A percentile compares a stretch with the other conserved stretches of the same genome.
Evolutionary conservation across 2,888 invertebrate genomes (phyloP).

Genomic region (Scaptomyza polygonia): DNA sequence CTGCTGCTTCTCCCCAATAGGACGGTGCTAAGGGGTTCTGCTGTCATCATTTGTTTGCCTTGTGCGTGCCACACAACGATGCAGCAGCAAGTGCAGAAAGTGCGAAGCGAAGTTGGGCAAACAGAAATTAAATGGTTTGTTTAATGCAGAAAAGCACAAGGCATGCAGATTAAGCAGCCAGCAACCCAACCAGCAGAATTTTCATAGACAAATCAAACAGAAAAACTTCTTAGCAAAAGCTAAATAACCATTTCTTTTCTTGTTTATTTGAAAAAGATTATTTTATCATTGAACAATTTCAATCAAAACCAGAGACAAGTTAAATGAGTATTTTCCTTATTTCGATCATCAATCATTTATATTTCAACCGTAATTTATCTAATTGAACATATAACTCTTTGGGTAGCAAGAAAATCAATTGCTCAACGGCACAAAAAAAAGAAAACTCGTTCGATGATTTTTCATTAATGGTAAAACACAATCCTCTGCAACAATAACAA

Average conservation of each 20-base stretch:
- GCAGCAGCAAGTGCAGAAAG: conserved; percentile 19
- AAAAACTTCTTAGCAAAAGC: not conserved
- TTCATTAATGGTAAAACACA: conserved; percentile 64
- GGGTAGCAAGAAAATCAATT: not conserved
- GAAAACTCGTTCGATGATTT: conserved; percentile 58
- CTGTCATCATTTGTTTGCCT: conserved; percentile 43
- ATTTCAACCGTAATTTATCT: not conserved
- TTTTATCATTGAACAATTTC: not conserved
- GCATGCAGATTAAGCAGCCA: not conserved
- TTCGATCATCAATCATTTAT: not conserved
- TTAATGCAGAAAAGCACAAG: conserved; percentile 7
- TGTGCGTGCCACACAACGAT: conserved; percentile 30
- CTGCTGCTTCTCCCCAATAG: conserved; percentile 1
- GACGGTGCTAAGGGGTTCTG: not conserved
- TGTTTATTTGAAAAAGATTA: too few species aligned
- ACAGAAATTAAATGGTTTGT: conserved; percentile 14
- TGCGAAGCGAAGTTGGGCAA: conserved; percentile 2
- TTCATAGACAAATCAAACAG: not conserved
- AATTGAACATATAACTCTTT: conserved; percentile 1
- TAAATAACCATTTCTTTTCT: too few species aligned
- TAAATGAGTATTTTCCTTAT: too few species aligned
- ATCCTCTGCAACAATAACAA: conserved; percentile 25
- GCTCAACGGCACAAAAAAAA: conserved; percentile 14
- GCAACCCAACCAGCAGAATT: conserved; percentile 11
- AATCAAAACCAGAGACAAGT: too few species aligned